A percentile compares a stretch with the other conserved stretches of the same genome.
phyloP scores from a whole-genome alignment of 2,113 vertebrate genomes.

The Pampusana beccarii region DNA sequence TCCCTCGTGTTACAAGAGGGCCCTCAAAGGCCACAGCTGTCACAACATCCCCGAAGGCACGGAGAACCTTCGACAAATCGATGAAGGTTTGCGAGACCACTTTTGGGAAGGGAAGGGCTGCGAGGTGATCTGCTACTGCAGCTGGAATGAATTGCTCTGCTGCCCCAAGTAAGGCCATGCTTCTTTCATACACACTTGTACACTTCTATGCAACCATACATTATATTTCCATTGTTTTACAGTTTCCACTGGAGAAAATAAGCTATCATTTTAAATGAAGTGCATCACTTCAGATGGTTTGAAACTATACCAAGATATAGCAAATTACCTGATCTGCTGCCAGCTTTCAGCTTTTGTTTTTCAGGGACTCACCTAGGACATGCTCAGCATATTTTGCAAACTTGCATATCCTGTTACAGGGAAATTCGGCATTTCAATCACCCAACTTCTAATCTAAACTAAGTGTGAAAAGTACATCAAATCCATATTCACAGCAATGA shows the following conservation, averaged over 20 bases:
- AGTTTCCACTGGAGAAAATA: not conserved
- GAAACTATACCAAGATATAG: not conserved
- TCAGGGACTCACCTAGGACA: not conserved
- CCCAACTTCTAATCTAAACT: not conserved
- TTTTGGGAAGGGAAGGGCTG: slow-evolving; percentile 81
- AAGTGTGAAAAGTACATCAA: not conserved
- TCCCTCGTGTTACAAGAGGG: slow-evolving; percentile 78
- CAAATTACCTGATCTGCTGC: not conserved
- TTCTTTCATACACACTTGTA: not conserved
- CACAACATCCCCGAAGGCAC: slow-evolving; percentile 63
- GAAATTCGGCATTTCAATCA: not conserved
- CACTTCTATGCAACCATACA: not conserved
- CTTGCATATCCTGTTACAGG: not conserved
- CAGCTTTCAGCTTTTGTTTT: not conserved
- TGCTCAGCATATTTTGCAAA: not conserved
- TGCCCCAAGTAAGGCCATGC: slow-evolving; percentile 81
- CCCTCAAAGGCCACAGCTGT: slow-evolving; percentile 70
- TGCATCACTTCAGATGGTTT: not conserved
- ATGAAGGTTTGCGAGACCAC: slow-evolving; percentile 65
- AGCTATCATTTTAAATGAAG: not conserved
- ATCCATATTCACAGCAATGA: not conserved
- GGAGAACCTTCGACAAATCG: slow-evolving; percentile 59
- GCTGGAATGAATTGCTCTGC: slow-evolving; percentile 80
- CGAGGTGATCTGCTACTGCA: slow-evolving; percentile 83
- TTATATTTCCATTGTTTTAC: not conserved